phyloP scores from a whole-genome alignment of 2,797 vertebrate genomes.

The Erithacus rubecula region DNA sequence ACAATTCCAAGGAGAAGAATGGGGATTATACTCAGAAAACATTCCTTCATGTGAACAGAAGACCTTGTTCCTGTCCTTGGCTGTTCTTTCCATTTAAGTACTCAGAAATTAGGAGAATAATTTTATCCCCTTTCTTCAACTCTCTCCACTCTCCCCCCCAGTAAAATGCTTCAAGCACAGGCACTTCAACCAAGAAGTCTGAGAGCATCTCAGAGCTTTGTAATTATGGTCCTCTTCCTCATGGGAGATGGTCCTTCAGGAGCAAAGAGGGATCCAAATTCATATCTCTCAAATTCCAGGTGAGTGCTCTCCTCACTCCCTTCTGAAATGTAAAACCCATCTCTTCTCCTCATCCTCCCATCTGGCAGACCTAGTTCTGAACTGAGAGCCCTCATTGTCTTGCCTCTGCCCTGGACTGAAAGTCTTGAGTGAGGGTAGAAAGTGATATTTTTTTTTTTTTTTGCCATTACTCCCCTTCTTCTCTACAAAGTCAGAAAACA shows the following conservation, averaged over 20 bases:
- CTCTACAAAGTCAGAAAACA: conserved; percentile 1
- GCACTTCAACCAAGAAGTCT: not conserved
- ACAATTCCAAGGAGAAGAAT: not conserved
- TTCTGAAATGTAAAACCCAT: not conserved
- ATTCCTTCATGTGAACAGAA: not conserved
- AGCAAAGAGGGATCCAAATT: not conserved
- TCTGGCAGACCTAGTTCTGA: not conserved
- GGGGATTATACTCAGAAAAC: not conserved
- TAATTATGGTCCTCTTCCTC: not conserved
- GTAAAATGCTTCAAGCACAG: not conserved
- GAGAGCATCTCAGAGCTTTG: not conserved
- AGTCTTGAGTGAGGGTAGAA: not conserved
- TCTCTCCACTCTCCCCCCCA: not conserved
- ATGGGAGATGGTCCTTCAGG: not conserved
- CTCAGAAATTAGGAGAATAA: not conserved
- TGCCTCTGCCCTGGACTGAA: not conserved
- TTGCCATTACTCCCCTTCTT: not conserved
- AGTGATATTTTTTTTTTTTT: not conserved
- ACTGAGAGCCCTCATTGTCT: not conserved
- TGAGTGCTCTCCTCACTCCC: not conserved
- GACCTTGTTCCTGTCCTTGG: not conserved
- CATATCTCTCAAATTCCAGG: not conserved
- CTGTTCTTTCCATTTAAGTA: not conserved
- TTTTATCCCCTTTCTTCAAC: not conserved
- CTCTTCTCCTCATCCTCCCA: not conserved